Conservation (phyloP, 2,113 vertebrate species). For the Thunnus thynnus region DNA sequence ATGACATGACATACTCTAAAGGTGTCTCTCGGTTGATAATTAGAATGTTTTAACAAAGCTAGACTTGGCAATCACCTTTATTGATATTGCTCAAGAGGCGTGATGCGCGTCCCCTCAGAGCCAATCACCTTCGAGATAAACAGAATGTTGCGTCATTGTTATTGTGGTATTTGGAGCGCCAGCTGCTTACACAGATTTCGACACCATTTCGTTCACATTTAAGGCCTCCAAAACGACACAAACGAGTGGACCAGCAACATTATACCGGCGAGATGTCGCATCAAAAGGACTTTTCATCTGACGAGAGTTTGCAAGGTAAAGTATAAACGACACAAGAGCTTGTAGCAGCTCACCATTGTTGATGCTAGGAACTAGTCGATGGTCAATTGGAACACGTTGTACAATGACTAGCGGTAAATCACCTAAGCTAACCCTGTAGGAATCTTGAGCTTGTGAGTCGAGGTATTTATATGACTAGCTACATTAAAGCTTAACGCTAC, state of each 20-base stretch:
- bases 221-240: background rate
- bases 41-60: background rate
- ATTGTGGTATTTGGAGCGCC: constrained; percentile 55
- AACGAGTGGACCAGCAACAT: background rate
- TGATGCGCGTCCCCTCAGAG: constrained; percentile 20
- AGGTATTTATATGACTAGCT: background rate
- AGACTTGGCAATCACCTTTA: background rate
- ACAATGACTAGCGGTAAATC: background rate
- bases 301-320: constrained; percentile 78
- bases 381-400: background rate
- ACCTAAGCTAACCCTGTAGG: background rate
- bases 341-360: background rate
- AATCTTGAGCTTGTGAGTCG: background rate
- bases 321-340: background rate
- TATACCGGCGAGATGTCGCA: constrained; percentile 55
- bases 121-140: constrained; percentile 76
- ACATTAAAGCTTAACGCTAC: background rate
- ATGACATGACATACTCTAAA: background rate
- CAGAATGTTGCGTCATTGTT: constrained; percentile 79
- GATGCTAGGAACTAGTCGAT: constrained; percentile 2
- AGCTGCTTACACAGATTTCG: constrained; percentile 55
- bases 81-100: background rate
- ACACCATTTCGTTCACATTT: constrained; percentile 37
- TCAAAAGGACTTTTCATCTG: constrained; percentile 57
- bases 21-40: background rate